Evolutionary conservation across 1,140 invertebrate genomes (phyloP).

Genomic region (Pseudomyrmex cubaensis): DNA sequence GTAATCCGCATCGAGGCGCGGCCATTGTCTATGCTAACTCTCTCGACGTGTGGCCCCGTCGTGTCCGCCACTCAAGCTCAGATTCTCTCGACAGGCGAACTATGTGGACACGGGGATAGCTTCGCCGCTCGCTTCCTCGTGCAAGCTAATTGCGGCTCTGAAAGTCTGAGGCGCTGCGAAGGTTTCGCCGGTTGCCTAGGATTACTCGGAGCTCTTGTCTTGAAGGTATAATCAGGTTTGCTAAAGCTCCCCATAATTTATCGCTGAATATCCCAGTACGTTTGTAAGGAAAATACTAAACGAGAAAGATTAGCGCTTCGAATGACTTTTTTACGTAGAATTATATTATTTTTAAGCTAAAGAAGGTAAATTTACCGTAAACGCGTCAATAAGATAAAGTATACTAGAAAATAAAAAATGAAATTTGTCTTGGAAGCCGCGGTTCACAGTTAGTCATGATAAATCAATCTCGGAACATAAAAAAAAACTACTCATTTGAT

Average conservation of each 20-base stretch:
- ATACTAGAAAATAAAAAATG: not conserved
- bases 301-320: not conserved
- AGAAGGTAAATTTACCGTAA: not conserved
- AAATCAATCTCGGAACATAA: too few relatives aligned
- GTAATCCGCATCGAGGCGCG: constrained; percentile 59
- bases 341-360: not conserved
- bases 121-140: constrained; percentile 31
- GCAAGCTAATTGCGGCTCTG: constrained; percentile 64
- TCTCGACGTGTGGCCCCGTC: constrained; percentile 51
- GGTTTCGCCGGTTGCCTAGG: constrained; percentile 54
- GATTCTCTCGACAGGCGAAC: constrained; percentile 57
- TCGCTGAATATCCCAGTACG: constrained; percentile 18
- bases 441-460: too few relatives aligned
- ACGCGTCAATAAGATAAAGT: not conserved
- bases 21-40: constrained; percentile 62
- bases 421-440: too few relatives aligned
- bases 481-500: too few relatives aligned
- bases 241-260: constrained; percentile 45
- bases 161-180: constrained; percentile 52
- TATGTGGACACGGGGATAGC: constrained; percentile 31
- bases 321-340: not conserved
- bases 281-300: not conserved
- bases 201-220: constrained; percentile 52
- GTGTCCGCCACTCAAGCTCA: constrained; percentile 55
- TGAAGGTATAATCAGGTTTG: constrained; percentile 54